These are phyloP conservation scores for Dromiciops gliroides DNA, from an alignment of 2,113 vertebrate genomes.

Conservation along the genomic window DNA sequence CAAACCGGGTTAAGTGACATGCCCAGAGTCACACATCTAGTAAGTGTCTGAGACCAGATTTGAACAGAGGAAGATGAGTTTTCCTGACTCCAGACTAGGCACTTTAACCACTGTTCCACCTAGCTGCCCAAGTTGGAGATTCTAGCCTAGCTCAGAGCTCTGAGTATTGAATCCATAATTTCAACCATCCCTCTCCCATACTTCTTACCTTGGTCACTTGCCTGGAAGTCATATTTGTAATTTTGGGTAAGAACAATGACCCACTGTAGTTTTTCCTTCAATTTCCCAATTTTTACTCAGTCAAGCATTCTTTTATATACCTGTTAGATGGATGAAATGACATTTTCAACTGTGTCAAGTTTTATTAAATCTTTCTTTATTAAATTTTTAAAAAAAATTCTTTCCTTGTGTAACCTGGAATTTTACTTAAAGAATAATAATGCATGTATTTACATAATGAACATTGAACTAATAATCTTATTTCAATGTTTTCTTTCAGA, in stretches of 20 bases:
- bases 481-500: slow-evolving; percentile 84
- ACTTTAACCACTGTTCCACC: background rate
- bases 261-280: background rate
- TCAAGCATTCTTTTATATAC: background rate
- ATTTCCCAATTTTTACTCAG: background rate
- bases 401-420: background rate
- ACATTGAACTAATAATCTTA: slow-evolving; percentile 16
- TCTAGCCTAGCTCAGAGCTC: background rate
- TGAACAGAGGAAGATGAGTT: background rate
- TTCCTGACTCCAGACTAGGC: background rate
- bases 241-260: background rate
- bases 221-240: background rate
- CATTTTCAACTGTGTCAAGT: background rate
- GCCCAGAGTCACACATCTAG: background rate
- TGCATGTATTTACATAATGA: slow-evolving; percentile 14
- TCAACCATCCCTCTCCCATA: background rate
- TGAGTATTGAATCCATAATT: background rate
- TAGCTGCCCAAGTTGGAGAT: background rate
- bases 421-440: background rate
- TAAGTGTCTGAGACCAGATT: background rate
- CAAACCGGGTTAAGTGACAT: background rate
- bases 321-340: background rate
- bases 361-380: too few species aligned
- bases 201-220: background rate
- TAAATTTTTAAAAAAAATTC: background rate